Evolutionary conservation across 2,888 invertebrate genomes (phyloP), one percentile per base, ranked within the genome.

Genomic region (Hemithea aestivaria): DNA sequence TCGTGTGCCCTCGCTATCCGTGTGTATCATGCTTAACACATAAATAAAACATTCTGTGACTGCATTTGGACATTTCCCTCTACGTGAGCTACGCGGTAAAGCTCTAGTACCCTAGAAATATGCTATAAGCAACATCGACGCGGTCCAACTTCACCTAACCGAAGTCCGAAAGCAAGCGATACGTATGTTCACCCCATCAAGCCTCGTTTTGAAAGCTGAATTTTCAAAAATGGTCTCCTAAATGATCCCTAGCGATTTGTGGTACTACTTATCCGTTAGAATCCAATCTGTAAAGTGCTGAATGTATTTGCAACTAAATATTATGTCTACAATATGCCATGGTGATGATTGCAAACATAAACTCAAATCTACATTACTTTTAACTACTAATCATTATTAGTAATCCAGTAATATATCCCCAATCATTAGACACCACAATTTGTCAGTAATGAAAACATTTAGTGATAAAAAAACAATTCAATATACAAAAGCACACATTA

Each of bases 271-370:
- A 16, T 22, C 16, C 20, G 12, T 16, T 25, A 10, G 20, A 6
- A 11, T 29, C 29, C 66, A 63, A 40, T 40, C 45, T 50, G 56
- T 44, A 41, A 37, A 49, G 80, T 81, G 82, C 81, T 67, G 48
- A 47, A 66, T 73, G 72, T 76, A 63, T 68, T 68, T 52, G 81
- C 82, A 82, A 82, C 67, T 57, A 48, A 70, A 73, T 62, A 66
- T 57, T 45, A 55, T 26, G 20, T 27, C 46, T 43, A 49, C 37
- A 21, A 28, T n/a, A 63, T 53, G 58, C 54, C 42, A 61, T 63
- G 66, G 63, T 52, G 47, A 67, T 66, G 66, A 57, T 61, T 62
- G 70, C 56, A 57, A 71, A 62, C 6, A 33, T 10, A 42, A 29
- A 36, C 6, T 24, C 28, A 36, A 41, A 22, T 21, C 24, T 31